These are phyloP conservation scores for Geothlypis trichas DNA, from an alignment of 2,113 vertebrate genomes.

Conservation along the genomic window DNA sequence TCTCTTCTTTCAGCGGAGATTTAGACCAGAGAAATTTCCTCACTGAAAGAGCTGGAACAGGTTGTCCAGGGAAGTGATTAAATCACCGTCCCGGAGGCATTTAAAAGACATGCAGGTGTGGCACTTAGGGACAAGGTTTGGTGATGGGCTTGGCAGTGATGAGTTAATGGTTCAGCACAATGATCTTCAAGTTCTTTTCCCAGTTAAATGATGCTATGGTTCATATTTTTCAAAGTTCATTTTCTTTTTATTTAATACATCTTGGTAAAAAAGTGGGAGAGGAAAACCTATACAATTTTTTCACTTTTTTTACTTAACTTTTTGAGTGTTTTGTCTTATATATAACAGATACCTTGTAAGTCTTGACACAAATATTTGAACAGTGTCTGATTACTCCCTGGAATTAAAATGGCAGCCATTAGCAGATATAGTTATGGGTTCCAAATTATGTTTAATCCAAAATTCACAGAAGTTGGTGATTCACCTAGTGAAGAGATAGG, in stretches of 20 bases:
- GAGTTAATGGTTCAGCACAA: background rate
- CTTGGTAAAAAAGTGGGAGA: background rate
- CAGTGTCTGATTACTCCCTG: background rate
- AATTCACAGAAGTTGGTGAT: background rate
- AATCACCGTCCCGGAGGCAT: background rate
- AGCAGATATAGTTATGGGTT: background rate
- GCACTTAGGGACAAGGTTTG: background rate
- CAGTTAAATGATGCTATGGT: background rate
- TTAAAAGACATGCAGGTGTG: background rate
- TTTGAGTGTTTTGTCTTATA: background rate
- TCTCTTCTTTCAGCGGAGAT: background rate
- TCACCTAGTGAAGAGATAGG: background rate
- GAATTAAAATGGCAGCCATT: background rate
- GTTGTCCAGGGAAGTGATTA: background rate
- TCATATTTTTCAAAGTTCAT: background rate
- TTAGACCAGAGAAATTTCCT: background rate
- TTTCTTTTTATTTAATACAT: background rate
- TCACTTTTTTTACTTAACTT: background rate
- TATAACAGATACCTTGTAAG: background rate
- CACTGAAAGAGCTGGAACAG: background rate
- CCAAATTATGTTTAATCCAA: background rate
- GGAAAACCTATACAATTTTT: background rate
- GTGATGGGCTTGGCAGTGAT: background rate
- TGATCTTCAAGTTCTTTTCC: background rate
- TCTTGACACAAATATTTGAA: background rate